Conservation (phyloP, 1,140 invertebrate genomes). For the Temnothorax nylanderi region DNA sequence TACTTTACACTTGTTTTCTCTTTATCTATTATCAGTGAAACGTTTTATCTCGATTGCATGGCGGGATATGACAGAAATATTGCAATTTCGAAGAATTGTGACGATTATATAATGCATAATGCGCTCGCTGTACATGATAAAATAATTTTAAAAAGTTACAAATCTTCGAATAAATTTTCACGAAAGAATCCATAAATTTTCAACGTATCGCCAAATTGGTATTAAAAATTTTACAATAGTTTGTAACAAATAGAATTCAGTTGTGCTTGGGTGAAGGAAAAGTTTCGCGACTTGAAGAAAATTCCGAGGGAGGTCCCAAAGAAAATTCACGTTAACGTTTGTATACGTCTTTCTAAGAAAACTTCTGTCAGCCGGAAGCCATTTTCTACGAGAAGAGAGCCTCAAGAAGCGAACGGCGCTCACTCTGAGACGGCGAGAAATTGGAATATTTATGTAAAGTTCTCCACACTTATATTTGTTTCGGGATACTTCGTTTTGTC, state of each 20-base stretch:
- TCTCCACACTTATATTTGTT: not conserved
- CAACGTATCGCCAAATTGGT: not conserved
- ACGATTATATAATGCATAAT: not conserved
- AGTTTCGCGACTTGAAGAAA: not conserved
- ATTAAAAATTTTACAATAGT: not conserved
- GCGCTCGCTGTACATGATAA: not conserved
- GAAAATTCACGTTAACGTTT: not conserved
- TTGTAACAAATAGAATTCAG: not conserved
- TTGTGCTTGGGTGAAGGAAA: not conserved
- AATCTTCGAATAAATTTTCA: not conserved
- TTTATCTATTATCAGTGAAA: not conserved
- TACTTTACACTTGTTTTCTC: too few relatives aligned
- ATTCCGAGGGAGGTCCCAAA: not conserved
- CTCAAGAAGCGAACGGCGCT: not conserved
- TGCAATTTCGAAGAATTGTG: not conserved
- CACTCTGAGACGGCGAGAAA: not conserved
- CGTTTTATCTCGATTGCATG: not conserved
- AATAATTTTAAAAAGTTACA: not conserved
- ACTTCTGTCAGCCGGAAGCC: not conserved
- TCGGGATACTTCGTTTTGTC: not conserved
- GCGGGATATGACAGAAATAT: not conserved
- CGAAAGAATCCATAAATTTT: conserved; percentile 1
- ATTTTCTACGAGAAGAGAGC: not conserved
- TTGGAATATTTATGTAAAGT: conserved; percentile 30
- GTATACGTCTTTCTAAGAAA: not conserved